These are phyloP conservation scores for Pterophyllum scalare DNA, from an alignment of 2,113 vertebrate genomes.

Conservation along the genomic window DNA sequence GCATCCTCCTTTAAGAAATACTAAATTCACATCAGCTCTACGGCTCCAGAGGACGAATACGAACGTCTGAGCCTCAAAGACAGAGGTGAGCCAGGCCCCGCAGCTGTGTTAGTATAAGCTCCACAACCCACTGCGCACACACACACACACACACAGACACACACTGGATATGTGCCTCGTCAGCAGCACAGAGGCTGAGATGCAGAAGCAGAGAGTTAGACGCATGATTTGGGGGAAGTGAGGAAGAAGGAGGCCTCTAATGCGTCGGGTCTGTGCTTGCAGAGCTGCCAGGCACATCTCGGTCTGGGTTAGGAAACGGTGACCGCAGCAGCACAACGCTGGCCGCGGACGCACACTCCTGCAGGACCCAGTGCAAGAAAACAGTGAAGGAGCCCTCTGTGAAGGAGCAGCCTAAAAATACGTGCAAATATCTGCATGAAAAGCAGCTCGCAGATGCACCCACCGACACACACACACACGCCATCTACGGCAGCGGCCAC, in stretches of 20 bases:
- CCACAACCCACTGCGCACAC: slow-evolving; percentile 21
- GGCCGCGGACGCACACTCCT: slow-evolving; percentile 2
- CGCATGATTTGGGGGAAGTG: neutral
- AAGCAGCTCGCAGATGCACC: slow-evolving; percentile 16
- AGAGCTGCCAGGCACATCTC: slow-evolving; percentile 55
- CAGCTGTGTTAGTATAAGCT: slow-evolving; percentile 77
- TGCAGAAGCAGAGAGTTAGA: slow-evolving; percentile 11
- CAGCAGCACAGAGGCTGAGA: slow-evolving; percentile 61
- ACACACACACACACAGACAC: slow-evolving; percentile 11
- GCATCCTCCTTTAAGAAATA: neutral
- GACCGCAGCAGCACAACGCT: slow-evolving; percentile 41
- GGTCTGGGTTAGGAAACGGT: slow-evolving; percentile 60
- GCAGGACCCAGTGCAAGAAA: slow-evolving; percentile 23
- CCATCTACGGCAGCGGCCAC: neutral
- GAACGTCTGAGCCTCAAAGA: slow-evolving; percentile 19
- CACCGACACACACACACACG: neutral
- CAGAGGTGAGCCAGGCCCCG: slow-evolving; percentile 40
- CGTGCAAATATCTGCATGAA: slow-evolving; percentile 35
- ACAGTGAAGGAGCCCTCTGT: neutral
- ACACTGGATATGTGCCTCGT: slow-evolving; percentile 63
- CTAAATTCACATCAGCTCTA: slow-evolving; percentile 16
- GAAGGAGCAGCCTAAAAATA: slow-evolving; percentile 43
- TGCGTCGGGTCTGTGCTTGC: slow-evolving; percentile 35
- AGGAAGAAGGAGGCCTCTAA: slow-evolving; percentile 50
- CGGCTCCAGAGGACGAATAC: neutral